Evolutionary conservation across 2,888 invertebrate genomes (phyloP), one percentile per base, ranked within the genome.

Genomic region (Spisula subtruncata): DNA sequence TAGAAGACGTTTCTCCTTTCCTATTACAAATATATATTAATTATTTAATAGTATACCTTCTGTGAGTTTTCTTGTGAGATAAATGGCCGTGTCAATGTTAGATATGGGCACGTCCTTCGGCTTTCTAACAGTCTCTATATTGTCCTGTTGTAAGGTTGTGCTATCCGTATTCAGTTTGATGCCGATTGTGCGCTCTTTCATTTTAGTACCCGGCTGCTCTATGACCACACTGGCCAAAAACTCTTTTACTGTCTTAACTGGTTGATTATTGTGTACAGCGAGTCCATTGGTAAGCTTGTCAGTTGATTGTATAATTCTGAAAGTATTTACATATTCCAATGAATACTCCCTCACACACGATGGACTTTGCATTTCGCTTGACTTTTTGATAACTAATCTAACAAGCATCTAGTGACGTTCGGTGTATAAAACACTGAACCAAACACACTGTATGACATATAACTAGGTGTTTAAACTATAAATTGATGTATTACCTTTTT

Each of bases 41-140:
- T n/a, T n/a, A n/a, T n/a, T n/a, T n/a, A n/a, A n/a, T n/a, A n/a
- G n/a, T n/a, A n/a, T 84, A 91, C 92, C 92, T 90, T 86, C 41
- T 0, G 92, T 25, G 1, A 94, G 86, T 8, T 90, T 56, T 41
- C 56, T 83, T 12, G 91, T 89, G 41, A 94, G 87, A 35, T 91
- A 91, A 20, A 94, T 93, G 0, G 93, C 93, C 8, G 89, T 92
- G 79, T 93, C 93, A 12, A 91, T 91, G 16, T 60, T 83, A 8
- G 83, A 79, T 1, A 90, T 80, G 48, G 81, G 48, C 16, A 86
- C 81, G 20, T 88, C 88, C 16, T 12, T 29, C 1, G 81, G 66
- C 0, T 29, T 14, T 14, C 29, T 60, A 29, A 92, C 79, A n/a
- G 88, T 83, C 16, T 25, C 80, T n/a, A 90, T 16, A n/a, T 29